Evolutionary conservation across 2,797 vertebrate species (phyloP).

Genomic region (Spinibarbus caldwelli): DNA sequence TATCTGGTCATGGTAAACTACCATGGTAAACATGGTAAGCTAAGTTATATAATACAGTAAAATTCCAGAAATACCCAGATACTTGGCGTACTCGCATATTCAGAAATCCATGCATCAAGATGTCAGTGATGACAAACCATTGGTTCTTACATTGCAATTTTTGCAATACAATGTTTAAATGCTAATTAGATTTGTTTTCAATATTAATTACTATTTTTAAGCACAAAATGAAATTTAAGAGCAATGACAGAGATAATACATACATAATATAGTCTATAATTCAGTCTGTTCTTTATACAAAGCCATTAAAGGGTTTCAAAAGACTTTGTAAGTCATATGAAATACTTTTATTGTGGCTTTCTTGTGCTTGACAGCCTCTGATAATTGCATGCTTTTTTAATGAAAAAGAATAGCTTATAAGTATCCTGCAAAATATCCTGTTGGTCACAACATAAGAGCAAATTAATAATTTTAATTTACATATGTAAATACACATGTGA

Average conservation of each 20-base stretch:
- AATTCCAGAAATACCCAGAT: too few relatives aligned
- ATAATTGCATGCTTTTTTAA: background rate
- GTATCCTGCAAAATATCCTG: too few relatives aligned
- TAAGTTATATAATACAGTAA: background rate
- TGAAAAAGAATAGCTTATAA: background rate
- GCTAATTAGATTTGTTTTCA: background rate
- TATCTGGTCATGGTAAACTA: background rate
- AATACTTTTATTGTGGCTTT: background rate
- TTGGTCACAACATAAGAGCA: background rate
- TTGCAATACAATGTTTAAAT: too few relatives aligned
- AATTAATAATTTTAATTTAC: background rate
- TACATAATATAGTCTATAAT: background rate
- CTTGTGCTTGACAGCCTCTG: background rate
- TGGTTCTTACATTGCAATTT: background rate
- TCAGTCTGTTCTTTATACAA: background rate
- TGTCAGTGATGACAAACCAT: background rate
- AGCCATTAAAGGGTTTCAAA: background rate
- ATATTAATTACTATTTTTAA: too few relatives aligned
- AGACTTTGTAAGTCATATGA: too few relatives aligned
- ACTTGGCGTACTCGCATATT: too few relatives aligned
- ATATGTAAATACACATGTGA: too few relatives aligned
- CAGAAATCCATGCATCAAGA: too few relatives aligned
- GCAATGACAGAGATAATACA: background rate
- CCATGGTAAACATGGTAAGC: background rate
- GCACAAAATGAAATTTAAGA: background rate